These are phyloP conservation scores for Tretioscincus oriximinensis DNA, from an alignment of 2,113 vertebrate species.

Conservation along the genomic window DNA sequence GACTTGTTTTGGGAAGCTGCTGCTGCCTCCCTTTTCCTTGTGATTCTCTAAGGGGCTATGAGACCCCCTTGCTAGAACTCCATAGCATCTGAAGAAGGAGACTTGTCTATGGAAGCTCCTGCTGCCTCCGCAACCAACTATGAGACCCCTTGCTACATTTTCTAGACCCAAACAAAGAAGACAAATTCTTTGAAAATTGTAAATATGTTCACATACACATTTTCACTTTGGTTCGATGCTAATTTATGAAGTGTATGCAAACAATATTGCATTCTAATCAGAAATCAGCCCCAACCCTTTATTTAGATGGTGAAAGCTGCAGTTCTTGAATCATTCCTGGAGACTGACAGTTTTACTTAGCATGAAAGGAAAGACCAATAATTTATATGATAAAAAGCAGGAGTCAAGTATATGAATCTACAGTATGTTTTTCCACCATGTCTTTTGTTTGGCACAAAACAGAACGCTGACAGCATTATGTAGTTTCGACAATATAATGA, in stretches of 20 bases:
- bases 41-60: too few relatives aligned
- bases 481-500: slow-evolving; percentile 55
- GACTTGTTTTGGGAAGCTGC: too few relatives aligned
- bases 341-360: slow-evolving; percentile 28
- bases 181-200: too few relatives aligned
- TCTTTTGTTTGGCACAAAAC: neutral
- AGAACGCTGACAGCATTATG: slow-evolving; percentile 24
- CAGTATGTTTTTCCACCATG: slow-evolving; percentile 4
- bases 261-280: slow-evolving; percentile 26
- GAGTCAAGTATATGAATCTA: slow-evolving; percentile 17
- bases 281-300: slow-evolving; percentile 29
- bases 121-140: too few relatives aligned
- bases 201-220: neutral
- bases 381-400: slow-evolving; percentile 17
- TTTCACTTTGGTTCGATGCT: neutral
- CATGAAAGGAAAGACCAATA: slow-evolving; percentile 31
- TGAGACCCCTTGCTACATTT: too few relatives aligned
- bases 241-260: neutral
- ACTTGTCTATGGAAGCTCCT: too few relatives aligned
- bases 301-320: neutral
- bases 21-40: too few relatives aligned
- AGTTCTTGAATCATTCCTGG: slow-evolving; percentile 19
- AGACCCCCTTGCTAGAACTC: too few relatives aligned
- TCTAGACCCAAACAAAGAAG: too few relatives aligned
- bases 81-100: too few relatives aligned